Conservation (phyloP, 2,797 vertebrate genomes). For the Lerista edwardsae region DNA sequence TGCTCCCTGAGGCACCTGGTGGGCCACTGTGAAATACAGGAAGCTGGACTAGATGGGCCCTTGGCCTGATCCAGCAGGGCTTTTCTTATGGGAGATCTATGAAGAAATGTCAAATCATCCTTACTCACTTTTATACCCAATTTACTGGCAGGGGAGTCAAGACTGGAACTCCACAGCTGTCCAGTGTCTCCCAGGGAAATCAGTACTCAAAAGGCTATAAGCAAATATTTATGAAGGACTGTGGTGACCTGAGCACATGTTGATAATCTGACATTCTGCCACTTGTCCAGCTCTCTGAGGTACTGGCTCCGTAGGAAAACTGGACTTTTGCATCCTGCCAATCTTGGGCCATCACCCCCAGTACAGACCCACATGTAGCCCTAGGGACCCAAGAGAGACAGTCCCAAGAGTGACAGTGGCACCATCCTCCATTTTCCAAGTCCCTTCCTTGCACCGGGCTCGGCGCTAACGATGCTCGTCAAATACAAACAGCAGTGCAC, state of each 20-base stretch:
- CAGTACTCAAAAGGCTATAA: background rate
- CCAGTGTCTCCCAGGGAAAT: background rate
- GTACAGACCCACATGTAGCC: background rate
- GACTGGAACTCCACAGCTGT: background rate
- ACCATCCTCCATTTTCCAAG: background rate
- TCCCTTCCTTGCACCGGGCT: background rate
- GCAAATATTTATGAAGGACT: background rate
- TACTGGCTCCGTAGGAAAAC: no score
- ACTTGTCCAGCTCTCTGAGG: no score
- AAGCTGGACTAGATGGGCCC: no score
- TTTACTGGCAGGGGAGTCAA: background rate
- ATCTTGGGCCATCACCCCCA: background rate
- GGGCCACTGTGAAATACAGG: no score
- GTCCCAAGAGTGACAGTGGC: background rate
- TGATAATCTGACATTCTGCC: background rate
- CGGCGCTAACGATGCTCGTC: constrained; percentile 3
- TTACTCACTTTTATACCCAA: background rate
- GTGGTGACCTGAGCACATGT: background rate
- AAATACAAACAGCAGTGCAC: constrained; percentile 13
- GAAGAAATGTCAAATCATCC: background rate
- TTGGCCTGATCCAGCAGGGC: no score
- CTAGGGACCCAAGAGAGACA: background rate
- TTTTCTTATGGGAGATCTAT: no score
- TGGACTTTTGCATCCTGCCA: background rate
- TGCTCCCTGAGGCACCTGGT: no score